Conservation (phyloP, 2,888 invertebrate genomes). For the Drosophila nigricruria region DNA sequence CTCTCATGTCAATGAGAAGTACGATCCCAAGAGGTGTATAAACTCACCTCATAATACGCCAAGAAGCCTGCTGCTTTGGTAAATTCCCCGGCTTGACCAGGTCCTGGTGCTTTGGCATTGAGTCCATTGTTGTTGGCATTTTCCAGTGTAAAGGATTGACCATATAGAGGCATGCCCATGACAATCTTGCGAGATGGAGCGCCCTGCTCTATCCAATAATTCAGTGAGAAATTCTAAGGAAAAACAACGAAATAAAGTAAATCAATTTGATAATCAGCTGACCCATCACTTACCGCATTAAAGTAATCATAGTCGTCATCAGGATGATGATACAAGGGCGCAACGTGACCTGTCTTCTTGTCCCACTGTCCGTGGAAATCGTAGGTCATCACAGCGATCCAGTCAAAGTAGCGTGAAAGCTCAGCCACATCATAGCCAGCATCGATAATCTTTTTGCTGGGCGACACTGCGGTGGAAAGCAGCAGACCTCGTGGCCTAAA, state of each 20-base stretch:
- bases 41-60: constrained; percentile 92
- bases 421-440: constrained; percentile 93
- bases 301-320: constrained; percentile 93
- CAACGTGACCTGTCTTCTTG: constrained; percentile 95
- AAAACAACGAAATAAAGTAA: neutral
- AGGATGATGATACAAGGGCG: constrained; percentile 93
- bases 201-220: constrained; percentile 95
- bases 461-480: constrained; percentile 94
- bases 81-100: constrained; percentile 93
- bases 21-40: no score
- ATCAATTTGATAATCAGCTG: constrained; percentile 87
- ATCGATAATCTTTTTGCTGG: constrained; percentile 94
- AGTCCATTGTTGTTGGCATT: constrained; percentile 88
- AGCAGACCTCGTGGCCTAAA: constrained; percentile 89
- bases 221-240: constrained; percentile 92
- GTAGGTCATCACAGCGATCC: constrained; percentile 97
- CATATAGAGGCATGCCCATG: constrained; percentile 96
- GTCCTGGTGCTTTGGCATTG: constrained; percentile 91
- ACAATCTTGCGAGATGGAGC: constrained; percentile 92
- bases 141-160: constrained; percentile 92
- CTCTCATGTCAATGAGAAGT: no score
- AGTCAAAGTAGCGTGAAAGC: constrained; percentile 91
- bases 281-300: constrained; percentile 88
- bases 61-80: constrained; percentile 94
- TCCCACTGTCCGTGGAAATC: constrained; percentile 97